These are phyloP conservation scores for Aspidiotus destructor DNA, from an alignment of 2,888 invertebrate species.

Conservation along the genomic window DNA sequence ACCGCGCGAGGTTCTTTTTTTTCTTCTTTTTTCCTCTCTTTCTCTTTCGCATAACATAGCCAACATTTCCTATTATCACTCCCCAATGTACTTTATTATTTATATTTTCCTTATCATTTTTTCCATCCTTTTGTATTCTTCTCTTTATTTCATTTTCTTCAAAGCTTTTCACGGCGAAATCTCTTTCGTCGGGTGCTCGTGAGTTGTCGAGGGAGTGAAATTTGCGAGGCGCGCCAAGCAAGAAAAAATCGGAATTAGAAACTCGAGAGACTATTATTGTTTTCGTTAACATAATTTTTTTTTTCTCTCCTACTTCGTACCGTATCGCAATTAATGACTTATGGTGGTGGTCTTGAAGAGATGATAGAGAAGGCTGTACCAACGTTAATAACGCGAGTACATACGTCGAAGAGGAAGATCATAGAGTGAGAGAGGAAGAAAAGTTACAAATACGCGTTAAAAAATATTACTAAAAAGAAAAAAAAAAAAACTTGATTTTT, in stretches of 20 bases:
- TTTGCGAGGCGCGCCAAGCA: not conserved
- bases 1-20: slow-evolving; percentile 22
- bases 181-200: not conserved
- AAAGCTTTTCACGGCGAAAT: slow-evolving; percentile 3
- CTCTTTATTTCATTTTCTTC: slow-evolving; percentile 30
- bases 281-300: not conserved
- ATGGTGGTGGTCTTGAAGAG: too few species aligned
- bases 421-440: too few species aligned
- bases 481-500: not conserved
- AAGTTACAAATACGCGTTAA: not conserved
- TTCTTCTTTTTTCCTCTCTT: slow-evolving; percentile 7
- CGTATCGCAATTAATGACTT: not conserved
- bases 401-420: too few species aligned
- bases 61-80: slow-evolving; percentile 32
- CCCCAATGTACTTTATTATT: slow-evolving; percentile 33
- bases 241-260: slow-evolving; percentile 4
- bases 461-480: not conserved
- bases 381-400: too few species aligned
- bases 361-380: too few species aligned
- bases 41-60: slow-evolving; percentile 19
- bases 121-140: slow-evolving; percentile 32
- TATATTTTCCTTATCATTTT: slow-evolving; percentile 30
- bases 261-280: slow-evolving; percentile 2
- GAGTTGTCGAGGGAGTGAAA: not conserved
- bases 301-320: not conserved